Base-by-base conservation (phyloP, 2,113 vertebrate genomes). In the Megatriorchis doriae region DNA sequence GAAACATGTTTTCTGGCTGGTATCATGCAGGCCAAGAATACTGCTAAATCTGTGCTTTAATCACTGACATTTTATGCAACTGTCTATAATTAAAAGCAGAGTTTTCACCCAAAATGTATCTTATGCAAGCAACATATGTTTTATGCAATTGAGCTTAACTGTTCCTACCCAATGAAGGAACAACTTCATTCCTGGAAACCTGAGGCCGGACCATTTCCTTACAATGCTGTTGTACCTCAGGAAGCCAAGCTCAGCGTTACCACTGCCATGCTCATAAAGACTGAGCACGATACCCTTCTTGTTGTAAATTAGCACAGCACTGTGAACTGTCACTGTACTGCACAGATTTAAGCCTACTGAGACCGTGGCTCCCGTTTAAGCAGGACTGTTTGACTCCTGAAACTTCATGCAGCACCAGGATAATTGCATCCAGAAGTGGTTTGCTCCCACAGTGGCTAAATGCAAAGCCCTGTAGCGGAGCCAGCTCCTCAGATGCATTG, bases 51-150 rank as follows among this genome's bases (percentile, higher is more conserved):
- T 95, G 70, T 80, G 77, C 78, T 92, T 95, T 93, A 88, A 95
- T 81, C 92, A 78, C 53, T 97, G 92, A 87, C 77, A 96, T 97
- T 97, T 97, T 90, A 86, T 84, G 93, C 91, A 94, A 88, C 59
- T 10, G 0, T 61, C 93, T 94, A 96, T 90, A 91, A 94, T 96
- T 93, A 94, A 89, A 94, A 93, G 63, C 88, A 85, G 78, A 58
- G 42, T 81, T 96, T 97, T 89, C 56, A 93, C 92, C 91, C 36
- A 3, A 87, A 96, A 97, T 62, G 56, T 93, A 90, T 89, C 94
- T 96, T 96, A 96, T 81, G 96, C 93, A 96, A 88, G 53, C 78
- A 94, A 84, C 86, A 95, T 83, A 83, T 87, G 82, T 84, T 90
- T 94, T 92, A 62, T 86, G 86, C 56, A 91, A 88, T 73, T 62